A percentile compares a stretch with the other conserved stretches of the same genome.
Conservation (phyloP, 2,888 invertebrate species). For the Trissoscelio sp. region DNA sequence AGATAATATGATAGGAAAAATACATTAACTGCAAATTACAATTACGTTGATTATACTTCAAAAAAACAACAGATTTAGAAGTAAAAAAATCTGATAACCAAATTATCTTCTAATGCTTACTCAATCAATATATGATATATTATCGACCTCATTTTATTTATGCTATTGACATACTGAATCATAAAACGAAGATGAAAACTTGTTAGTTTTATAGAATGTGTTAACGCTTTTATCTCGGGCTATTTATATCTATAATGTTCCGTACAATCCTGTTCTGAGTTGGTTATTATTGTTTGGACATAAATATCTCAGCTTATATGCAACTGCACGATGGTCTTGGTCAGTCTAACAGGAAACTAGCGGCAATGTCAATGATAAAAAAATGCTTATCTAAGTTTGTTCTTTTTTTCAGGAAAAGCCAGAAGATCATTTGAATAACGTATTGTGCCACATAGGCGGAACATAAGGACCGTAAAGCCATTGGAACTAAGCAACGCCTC, state of each 20-base stretch:
- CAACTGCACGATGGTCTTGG: no score
- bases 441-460: not conserved
- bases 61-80: no score
- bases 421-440: not conserved
- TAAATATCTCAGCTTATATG: not conserved
- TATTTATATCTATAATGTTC: slow-evolving; percentile 51
- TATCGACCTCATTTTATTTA: no score
- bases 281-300: not conserved
- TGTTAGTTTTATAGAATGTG: not conserved
- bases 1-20: no score
- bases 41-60: no score
- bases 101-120: no score
- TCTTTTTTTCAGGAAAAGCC: slow-evolving; percentile 32
- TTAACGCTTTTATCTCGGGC: slow-evolving; percentile 17
- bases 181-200: not conserved
- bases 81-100: no score
- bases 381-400: slow-evolving; percentile 29
- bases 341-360: slow-evolving; percentile 19
- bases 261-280: slow-evolving; percentile 1
- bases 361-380: slow-evolving; percentile 43
- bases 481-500: slow-evolving; percentile 23
- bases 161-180: no score
- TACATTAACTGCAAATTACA: no score
- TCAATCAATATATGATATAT: no score
- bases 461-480: slow-evolving; percentile 3